phyloP scores from a whole-genome alignment of 2,888 invertebrate species.

The Euphydryas editha region DNA sequence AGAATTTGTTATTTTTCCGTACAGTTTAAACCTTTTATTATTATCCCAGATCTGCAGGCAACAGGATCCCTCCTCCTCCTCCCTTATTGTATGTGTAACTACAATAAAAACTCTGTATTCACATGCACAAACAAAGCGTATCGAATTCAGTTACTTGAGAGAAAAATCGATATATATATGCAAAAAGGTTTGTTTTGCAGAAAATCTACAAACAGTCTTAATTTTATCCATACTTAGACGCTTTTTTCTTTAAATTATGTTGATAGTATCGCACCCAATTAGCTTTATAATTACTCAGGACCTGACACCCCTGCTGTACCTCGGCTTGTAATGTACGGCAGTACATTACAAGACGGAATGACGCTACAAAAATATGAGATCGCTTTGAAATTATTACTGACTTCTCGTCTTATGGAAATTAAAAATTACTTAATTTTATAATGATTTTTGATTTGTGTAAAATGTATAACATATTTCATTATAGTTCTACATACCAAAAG shows the following conservation, averaged over 20 bases:
- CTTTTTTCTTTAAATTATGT: conserved; percentile 8
- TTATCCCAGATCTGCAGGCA: too few species aligned
- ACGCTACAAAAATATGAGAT: background rate
- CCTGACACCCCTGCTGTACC: conserved; percentile 2
- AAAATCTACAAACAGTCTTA: background rate
- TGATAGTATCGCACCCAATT: conserved; percentile 7
- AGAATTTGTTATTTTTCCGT: too few species aligned
- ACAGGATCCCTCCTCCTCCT: too few species aligned
- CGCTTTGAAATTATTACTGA: background rate
- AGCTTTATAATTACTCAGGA: conserved; percentile 4
- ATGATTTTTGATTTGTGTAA: background rate
- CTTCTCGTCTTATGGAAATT: background rate
- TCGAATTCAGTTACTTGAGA: background rate
- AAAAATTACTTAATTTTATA: background rate
- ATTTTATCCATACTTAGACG: background rate
- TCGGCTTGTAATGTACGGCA: background rate
- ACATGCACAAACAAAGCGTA: too few species aligned
- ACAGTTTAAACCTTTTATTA: too few species aligned
- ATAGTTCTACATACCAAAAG: too few species aligned
- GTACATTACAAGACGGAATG: conserved; percentile 1
- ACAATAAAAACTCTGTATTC: too few species aligned
- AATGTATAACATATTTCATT: too few species aligned
- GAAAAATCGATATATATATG: background rate
- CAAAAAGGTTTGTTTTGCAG: background rate
- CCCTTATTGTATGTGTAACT: too few species aligned